Conservation (phyloP, 2,888 invertebrate species). For the Parthenolecanium corni region DNA sequence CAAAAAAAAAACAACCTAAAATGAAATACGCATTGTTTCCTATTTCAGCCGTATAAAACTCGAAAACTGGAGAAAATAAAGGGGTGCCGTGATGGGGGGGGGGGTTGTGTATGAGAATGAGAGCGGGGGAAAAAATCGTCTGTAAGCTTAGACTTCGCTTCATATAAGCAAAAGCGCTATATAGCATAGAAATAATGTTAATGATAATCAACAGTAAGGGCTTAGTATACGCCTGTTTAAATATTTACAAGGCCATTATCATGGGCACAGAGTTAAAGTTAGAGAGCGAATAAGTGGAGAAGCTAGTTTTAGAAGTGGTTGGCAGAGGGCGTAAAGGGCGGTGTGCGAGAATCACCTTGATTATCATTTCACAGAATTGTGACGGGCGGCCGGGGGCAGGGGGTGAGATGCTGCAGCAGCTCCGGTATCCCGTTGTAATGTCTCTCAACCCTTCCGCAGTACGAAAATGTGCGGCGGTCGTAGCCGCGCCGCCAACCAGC, state of each 20-base stretch:
- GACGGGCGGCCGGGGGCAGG: too few species aligned
- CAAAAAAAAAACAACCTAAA: background rate
- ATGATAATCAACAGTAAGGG: constrained; percentile 29
- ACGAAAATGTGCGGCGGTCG: constrained; percentile 19
- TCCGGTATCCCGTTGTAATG: constrained; percentile 15
- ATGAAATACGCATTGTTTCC: background rate
- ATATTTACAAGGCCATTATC: constrained; percentile 29
- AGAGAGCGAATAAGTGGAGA: constrained; percentile 28
- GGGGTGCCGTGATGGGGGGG: too few species aligned
- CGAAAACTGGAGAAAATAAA: background rate
- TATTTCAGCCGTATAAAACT: constrained; percentile 3
- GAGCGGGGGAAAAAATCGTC: constrained; percentile 9
- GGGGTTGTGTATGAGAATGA: too few species aligned
- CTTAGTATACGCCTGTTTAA: constrained; percentile 28
- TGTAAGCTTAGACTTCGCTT: constrained; percentile 22
- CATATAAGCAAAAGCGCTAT: constrained; percentile 22
- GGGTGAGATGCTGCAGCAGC: too few species aligned
- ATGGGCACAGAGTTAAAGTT: constrained; percentile 29
- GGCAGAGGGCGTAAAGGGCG: constrained; percentile 28
- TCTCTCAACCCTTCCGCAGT: constrained; percentile 27
- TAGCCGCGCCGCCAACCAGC: constrained; percentile 24
- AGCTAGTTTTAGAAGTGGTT: constrained; percentile 29
- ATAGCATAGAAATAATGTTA: constrained; percentile 28
- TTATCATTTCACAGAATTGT: constrained; percentile 28
- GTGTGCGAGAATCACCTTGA: constrained; percentile 24